Percentiles rank a stretch among this genome's conserved stretches.
Conservation (phyloP, 2,113 vertebrate species). For the Eurypyga helias region DNA sequence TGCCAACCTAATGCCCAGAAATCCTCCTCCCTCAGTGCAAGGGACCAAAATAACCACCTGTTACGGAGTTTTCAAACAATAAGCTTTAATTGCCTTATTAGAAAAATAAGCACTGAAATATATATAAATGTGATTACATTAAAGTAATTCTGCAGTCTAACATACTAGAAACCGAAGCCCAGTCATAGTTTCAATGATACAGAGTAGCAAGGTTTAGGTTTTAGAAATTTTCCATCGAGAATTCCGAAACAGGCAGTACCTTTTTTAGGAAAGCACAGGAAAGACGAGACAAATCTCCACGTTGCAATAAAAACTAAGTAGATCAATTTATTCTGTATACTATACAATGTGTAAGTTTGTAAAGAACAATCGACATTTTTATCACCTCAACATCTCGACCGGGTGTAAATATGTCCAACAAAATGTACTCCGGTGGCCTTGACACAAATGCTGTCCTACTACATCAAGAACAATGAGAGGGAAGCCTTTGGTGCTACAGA, state of each 20-base stretch:
- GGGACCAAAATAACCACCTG: conserved; percentile 62
- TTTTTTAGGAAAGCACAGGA: conserved; percentile 49
- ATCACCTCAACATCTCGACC: conserved; percentile 70
- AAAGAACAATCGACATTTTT: conserved; percentile 74
- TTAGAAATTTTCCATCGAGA: conserved; percentile 32
- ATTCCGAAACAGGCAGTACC: conserved; percentile 16
- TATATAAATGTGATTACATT: conserved; percentile 74
- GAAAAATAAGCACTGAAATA: conserved; percentile 74
- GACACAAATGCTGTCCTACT: conserved; percentile 67
- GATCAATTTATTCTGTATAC: conserved; percentile 81
- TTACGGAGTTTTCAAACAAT: conserved; percentile 70
- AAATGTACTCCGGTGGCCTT: conserved; percentile 67
- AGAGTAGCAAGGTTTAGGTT: conserved; percentile 36
- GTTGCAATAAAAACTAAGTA: conserved; percentile 77
- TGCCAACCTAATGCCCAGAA: background rate
- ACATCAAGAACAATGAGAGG: conserved; percentile 61
- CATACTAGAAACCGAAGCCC: conserved; percentile 64
- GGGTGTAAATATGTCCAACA: conserved; percentile 70
- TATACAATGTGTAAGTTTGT: conserved; percentile 77
- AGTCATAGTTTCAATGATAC: conserved; percentile 41
- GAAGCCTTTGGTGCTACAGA: conserved; percentile 69
- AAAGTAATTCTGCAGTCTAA: conserved; percentile 66
- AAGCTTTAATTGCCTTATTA: conserved; percentile 75
- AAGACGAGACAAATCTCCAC: conserved; percentile 74
- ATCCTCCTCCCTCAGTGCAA: conserved; percentile 24